Evolutionary conservation across 2,888 invertebrate genomes (phyloP).

Genomic region (Dynastes tityus): DNA sequence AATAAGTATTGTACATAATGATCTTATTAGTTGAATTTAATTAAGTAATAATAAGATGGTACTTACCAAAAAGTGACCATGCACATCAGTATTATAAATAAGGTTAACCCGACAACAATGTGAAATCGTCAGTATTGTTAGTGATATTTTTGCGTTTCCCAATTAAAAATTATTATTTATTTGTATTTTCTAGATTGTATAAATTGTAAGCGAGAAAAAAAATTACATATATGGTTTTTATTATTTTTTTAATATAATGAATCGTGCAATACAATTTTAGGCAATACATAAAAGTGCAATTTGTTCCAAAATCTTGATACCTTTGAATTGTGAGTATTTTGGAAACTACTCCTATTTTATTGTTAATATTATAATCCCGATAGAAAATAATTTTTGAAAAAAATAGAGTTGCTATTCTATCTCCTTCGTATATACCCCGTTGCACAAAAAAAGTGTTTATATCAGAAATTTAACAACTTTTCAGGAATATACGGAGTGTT

Average conservation of each 20-base stretch:
- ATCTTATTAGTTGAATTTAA: slow-evolving; percentile 43
- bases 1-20: slow-evolving; percentile 48
- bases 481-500: no score
- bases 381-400: no score
- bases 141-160: slow-evolving; percentile 62
- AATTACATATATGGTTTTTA: slow-evolving; percentile 14
- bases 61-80: slow-evolving; percentile 60
- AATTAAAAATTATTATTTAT: slow-evolving; percentile 56
- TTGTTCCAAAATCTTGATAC: slow-evolving; percentile 17
- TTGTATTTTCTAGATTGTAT: slow-evolving; percentile 53
- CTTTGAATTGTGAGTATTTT: no score
- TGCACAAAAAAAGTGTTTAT: no score
- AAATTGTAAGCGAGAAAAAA: slow-evolving; percentile 39
- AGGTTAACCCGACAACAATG: slow-evolving; percentile 42
- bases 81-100: slow-evolving; percentile 65
- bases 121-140: slow-evolving; percentile 68
- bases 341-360: no score
- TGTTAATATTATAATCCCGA: no score
- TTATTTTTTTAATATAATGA: slow-evolving; percentile 39
- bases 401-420: no score
- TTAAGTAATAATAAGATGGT: slow-evolving; percentile 56
- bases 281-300: slow-evolving; percentile 59
- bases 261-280: slow-evolving; percentile 70
- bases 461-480: no score
- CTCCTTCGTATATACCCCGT: no score